Conservation (phyloP, 2,888 invertebrate species). For the Diarsia mendica region DNA sequence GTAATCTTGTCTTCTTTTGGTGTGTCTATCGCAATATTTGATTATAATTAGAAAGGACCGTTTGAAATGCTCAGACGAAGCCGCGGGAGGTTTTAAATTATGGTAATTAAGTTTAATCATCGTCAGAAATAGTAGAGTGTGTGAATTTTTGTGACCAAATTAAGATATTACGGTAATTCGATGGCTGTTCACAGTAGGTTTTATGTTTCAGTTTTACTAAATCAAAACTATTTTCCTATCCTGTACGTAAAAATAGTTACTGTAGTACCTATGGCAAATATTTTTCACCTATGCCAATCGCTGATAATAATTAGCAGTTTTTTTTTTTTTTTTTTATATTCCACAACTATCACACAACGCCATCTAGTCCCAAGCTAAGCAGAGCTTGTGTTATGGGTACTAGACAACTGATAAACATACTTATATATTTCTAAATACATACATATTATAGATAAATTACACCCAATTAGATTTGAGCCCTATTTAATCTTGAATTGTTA, state of each 20-base stretch:
- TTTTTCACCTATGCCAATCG: not conserved
- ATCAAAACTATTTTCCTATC: not conserved
- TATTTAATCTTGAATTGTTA: not conserved
- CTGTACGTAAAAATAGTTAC: not conserved
- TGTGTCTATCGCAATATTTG: conserved; percentile 13
- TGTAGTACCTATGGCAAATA: not conserved
- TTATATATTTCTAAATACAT: no score
- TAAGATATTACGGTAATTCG: not conserved
- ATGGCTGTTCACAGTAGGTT: not conserved
- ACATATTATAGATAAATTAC: no score
- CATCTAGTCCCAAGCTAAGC: no score
- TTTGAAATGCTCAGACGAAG: not conserved
- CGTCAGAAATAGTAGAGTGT: not conserved
- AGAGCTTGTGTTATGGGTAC: no score
- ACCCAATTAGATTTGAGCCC: no score
- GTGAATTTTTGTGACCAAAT: conserved; percentile 4
- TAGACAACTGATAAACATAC: no score
- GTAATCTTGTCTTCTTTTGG: not conserved
- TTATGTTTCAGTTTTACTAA: not conserved
- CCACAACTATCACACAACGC: no score
- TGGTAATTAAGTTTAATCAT: conserved; percentile 12
- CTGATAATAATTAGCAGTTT: not conserved
- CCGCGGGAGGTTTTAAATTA: conserved; percentile 9
- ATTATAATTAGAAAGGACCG: conserved; percentile 19
- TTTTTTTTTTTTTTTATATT: no score